Evolutionary conservation across 2,888 invertebrate species (phyloP).

Genomic region (Tetrapedia diversipes): DNA sequence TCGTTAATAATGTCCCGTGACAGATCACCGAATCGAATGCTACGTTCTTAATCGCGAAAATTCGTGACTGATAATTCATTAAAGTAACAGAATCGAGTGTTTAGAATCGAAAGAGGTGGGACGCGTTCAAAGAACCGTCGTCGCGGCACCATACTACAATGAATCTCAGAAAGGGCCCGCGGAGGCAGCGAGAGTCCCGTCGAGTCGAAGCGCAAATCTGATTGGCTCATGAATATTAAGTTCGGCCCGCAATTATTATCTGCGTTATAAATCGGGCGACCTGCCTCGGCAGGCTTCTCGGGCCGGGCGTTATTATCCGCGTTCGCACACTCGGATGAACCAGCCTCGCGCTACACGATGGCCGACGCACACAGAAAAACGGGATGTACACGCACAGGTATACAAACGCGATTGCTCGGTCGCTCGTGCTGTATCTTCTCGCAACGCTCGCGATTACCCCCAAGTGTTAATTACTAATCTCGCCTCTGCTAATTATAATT

Average conservation of each 20-base stretch:
- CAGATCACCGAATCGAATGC: too few species aligned
- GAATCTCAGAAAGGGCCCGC: slow-evolving; percentile 72
- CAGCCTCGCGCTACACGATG: slow-evolving; percentile 20
- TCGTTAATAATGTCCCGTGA: too few species aligned
- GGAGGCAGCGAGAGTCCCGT: slow-evolving; percentile 75
- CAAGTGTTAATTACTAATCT: slow-evolving; percentile 82
- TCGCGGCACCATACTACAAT: slow-evolving; percentile 64
- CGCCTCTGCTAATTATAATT: slow-evolving; percentile 82
- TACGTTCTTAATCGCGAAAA: too few species aligned
- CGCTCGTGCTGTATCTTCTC: slow-evolving; percentile 59
- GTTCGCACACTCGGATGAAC: slow-evolving; percentile 52
- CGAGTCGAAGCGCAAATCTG: slow-evolving; percentile 81
- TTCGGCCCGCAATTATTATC: slow-evolving; percentile 83
- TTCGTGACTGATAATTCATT: too few species aligned
- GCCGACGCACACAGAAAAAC: slow-evolving; percentile 24
- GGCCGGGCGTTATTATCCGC: slow-evolving; percentile 72
- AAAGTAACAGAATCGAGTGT: background rate
- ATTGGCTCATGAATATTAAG: slow-evolving; percentile 83
- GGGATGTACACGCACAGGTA: slow-evolving; percentile 38
- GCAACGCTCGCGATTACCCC: slow-evolving; percentile 75
- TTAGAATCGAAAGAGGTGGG: background rate
- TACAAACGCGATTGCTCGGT: slow-evolving; percentile 7
- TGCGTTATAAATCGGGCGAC: slow-evolving; percentile 82
- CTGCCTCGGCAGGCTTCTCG: slow-evolving; percentile 66
- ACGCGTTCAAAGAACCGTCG: slow-evolving; percentile 1